Percentiles rank a stretch among this genome's conserved stretches.
phyloP scores from a whole-genome alignment of 2,888 invertebrate genomes.

The Torymus aiolomorphi region DNA sequence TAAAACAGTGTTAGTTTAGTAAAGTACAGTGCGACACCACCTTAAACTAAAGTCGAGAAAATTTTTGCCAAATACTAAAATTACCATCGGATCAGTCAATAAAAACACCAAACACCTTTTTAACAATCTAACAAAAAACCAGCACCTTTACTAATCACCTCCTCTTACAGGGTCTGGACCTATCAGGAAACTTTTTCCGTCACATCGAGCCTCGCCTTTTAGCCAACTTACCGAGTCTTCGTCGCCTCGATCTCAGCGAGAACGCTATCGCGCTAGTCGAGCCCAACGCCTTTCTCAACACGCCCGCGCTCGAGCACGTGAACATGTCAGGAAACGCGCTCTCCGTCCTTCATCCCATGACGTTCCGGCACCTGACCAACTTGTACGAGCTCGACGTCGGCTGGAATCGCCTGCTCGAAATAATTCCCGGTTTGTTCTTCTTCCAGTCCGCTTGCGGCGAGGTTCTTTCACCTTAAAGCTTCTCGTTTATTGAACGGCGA shows the following conservation, averaged over 20 bases:
- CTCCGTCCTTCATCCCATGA: slow-evolving; percentile 83
- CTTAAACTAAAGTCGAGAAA: too few relatives aligned
- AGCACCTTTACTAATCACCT: too few relatives aligned
- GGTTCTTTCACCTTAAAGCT: too few relatives aligned
- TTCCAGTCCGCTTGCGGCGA: too few relatives aligned
- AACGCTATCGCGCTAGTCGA: slow-evolving; percentile 85
- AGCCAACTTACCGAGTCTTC: slow-evolving; percentile 84
- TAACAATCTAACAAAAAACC: too few relatives aligned
- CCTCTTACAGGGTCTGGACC: slow-evolving; percentile 81
- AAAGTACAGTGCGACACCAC: too few relatives aligned
- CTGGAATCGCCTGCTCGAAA: slow-evolving; percentile 83
- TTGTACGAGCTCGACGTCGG: slow-evolving; percentile 88
- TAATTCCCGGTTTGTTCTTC: slow-evolving; percentile 78
- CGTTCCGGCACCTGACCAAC: slow-evolving; percentile 84
- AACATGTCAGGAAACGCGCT: slow-evolving; percentile 88
- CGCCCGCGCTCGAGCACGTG: slow-evolving; percentile 85
- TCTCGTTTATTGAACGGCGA: too few relatives aligned
- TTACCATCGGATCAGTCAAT: too few relatives aligned
- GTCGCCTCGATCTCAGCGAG: slow-evolving; percentile 86
- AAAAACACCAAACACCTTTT: too few relatives aligned
- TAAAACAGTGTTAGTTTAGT: too few relatives aligned
- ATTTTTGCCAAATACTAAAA: too few relatives aligned
- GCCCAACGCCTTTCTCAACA: slow-evolving; percentile 84
- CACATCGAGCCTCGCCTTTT: slow-evolving; percentile 84
- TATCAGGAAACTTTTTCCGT: slow-evolving; percentile 85